These are phyloP conservation scores for Trichomalopsis sarcophagae DNA, from an alignment of 1,140 invertebrate genomes.

Conservation along the genomic window DNA sequence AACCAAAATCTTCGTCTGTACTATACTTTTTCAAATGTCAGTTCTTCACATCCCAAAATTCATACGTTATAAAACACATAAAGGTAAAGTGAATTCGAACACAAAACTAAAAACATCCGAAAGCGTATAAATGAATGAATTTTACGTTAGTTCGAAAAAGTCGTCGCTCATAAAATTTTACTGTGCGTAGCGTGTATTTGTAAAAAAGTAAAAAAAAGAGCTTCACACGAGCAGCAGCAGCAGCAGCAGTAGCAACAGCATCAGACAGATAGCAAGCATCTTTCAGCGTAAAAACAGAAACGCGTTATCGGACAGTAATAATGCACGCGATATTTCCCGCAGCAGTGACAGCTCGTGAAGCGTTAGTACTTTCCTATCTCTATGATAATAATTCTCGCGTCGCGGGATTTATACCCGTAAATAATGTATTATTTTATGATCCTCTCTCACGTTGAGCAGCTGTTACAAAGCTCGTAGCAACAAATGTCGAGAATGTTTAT, in stretches of 20 bases:
- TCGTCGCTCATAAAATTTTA: conserved; percentile 35
- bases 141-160: conserved; percentile 2
- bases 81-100: not conserved
- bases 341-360: conserved; percentile 35
- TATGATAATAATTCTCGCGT: conserved; percentile 33
- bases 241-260: not conserved
- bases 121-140: not conserved
- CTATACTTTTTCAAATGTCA: not conserved
- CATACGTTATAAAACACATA: not conserved
- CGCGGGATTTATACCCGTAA: conserved; percentile 29
- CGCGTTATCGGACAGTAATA: conserved; percentile 37
- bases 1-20: no score
- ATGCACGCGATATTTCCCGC: conserved; percentile 27
- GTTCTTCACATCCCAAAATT: not conserved
- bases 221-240: not conserved
- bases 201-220: conserved; percentile 1
- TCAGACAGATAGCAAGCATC: not conserved
- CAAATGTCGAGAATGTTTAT: not conserved
- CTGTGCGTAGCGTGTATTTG: not conserved
- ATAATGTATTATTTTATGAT: conserved; percentile 11
- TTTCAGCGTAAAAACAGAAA: conserved; percentile 22
- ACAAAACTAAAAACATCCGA: not conserved
- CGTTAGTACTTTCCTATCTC: conserved; percentile 30
- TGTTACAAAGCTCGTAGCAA: not conserved
- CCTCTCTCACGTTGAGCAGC: not conserved